phyloP scores from a whole-genome alignment of 2,888 invertebrate species.

The Fissipunctia ypsillon region DNA sequence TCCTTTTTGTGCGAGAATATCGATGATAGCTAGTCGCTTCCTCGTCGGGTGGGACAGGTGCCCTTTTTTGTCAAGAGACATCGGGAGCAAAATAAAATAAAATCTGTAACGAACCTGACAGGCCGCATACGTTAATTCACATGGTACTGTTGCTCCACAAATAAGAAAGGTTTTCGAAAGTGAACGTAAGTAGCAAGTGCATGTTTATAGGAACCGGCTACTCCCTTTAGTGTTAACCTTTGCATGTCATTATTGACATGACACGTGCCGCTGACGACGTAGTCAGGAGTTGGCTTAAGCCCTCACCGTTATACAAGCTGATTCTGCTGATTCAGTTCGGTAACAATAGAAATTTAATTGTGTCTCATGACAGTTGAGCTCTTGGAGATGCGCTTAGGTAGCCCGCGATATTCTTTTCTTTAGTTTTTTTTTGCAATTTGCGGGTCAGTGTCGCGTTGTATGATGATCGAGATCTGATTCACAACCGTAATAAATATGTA shows the following conservation, averaged over 20 bases:
- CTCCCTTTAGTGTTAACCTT: conserved; percentile 58
- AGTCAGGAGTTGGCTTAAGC: background rate
- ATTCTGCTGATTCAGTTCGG: too few relatives aligned
- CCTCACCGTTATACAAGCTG: too few relatives aligned
- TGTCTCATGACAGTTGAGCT: too few relatives aligned
- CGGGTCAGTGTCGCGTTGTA: too few relatives aligned
- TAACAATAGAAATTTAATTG: too few relatives aligned
- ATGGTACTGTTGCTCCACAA: conserved; percentile 58
- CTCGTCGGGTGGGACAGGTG: background rate
- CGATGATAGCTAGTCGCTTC: background rate
- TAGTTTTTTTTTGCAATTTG: too few relatives aligned
- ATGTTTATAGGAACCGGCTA: conserved; percentile 54
- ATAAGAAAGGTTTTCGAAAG: conserved; percentile 63
- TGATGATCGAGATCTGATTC: too few relatives aligned
- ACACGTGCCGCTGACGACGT: conserved; percentile 19
- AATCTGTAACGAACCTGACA: conserved; percentile 50
- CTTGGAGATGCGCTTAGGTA: too few relatives aligned
- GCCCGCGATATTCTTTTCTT: too few relatives aligned
- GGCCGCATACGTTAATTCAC: conserved; percentile 37
- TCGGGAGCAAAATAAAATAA: conserved; percentile 26
- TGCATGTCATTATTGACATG: conserved; percentile 49
- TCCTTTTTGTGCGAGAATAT: background rate
- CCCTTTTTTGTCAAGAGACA: background rate
- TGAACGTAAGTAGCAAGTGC: conserved; percentile 52
- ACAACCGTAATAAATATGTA: too few relatives aligned